Evolutionary conservation across 2,797 vertebrate genomes (phyloP).

Genomic region (Pogoniulus pusillus): DNA sequence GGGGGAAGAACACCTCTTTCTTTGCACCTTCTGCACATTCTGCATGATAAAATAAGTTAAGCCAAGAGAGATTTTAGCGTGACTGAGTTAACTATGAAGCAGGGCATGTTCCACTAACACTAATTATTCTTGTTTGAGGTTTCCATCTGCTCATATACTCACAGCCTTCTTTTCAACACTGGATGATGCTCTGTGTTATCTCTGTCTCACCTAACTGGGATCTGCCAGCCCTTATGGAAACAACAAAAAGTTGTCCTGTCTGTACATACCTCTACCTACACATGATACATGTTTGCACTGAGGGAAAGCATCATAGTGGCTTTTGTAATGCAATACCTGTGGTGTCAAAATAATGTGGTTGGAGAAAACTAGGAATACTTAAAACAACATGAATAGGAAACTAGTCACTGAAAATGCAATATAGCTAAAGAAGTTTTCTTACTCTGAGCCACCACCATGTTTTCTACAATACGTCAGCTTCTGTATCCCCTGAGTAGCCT

Average conservation of each 20-base stretch:
- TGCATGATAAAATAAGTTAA: background rate
- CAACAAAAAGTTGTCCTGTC: background rate
- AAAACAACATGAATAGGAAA: background rate
- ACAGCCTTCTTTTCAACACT: background rate
- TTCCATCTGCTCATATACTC: background rate
- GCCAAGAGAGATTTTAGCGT: background rate
- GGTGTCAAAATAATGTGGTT: background rate
- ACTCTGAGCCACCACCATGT: background rate
- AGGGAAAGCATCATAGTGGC: background rate
- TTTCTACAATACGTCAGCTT: background rate
- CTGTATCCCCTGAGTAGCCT: background rate
- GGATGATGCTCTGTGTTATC: background rate
- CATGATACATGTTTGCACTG: background rate
- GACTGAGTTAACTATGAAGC: background rate
- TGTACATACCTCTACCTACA: background rate
- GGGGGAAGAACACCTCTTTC: background rate
- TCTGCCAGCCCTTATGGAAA: background rate
- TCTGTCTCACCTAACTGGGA: background rate
- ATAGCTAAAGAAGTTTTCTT: background rate
- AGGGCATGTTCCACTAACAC: background rate
- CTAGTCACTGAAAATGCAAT: background rate
- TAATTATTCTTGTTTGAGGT: background rate
- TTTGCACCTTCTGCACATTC: background rate
- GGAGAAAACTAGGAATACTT: background rate
- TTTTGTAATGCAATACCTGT: constrained; percentile 8